These are phyloP conservation scores for Scaptodrosophila lebanonensis DNA, from an alignment of 1,140 invertebrate species.

Conservation along the genomic window DNA sequence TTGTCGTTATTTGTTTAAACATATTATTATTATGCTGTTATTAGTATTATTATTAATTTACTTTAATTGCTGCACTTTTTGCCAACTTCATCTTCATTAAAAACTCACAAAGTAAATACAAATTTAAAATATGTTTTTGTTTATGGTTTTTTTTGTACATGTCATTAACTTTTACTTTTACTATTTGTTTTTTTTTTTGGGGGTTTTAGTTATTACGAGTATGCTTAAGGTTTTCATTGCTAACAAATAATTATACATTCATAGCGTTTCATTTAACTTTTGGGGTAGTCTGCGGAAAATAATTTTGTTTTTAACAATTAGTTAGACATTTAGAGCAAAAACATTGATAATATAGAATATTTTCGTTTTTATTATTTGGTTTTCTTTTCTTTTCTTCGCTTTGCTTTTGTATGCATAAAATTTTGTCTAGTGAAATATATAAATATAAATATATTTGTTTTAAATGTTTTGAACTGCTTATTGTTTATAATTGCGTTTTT, in stretches of 20 bases:
- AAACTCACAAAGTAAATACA: constrained; percentile 52
- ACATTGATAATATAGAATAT: constrained; percentile 73
- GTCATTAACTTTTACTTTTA: constrained; percentile 32
- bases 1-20: constrained; percentile 39
- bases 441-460: constrained; percentile 62
- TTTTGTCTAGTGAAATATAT: constrained; percentile 71
- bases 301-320: constrained; percentile 63
- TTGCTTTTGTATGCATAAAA: constrained; percentile 51
- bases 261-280: constrained; percentile 55
- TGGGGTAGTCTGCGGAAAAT: constrained; percentile 61
- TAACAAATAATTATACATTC: constrained; percentile 66
- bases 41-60: constrained; percentile 32
- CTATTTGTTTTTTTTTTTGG: not conserved
- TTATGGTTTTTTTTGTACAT: constrained; percentile 42
- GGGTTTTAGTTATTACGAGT: constrained; percentile 17
- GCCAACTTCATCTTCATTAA: constrained; percentile 50
- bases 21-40: not conserved
- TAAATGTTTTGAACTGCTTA: constrained; percentile 68
- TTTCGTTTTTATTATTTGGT: constrained; percentile 4
- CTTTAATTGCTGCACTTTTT: constrained; percentile 35
- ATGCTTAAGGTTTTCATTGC: constrained; percentile 25
- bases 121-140: constrained; percentile 54
- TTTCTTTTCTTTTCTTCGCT: constrained; percentile 21
- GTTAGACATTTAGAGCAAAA: constrained; percentile 75
- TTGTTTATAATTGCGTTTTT: constrained; percentile 74